Base-by-base conservation (phyloP, 1,140 invertebrate genomes). In the Limonius californicus region DNA sequence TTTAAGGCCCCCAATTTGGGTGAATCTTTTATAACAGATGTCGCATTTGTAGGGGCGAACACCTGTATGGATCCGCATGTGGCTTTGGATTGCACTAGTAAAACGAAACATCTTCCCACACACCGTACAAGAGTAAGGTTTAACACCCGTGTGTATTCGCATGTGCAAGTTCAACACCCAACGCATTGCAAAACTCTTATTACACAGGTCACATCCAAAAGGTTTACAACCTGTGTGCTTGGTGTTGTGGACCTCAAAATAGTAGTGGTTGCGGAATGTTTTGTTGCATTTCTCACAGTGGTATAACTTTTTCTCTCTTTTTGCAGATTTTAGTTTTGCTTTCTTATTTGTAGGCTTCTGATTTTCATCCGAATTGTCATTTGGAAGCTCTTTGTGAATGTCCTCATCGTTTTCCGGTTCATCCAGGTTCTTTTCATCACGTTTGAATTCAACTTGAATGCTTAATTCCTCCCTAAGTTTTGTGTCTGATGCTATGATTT, bases 221-320 rank as follows among this genome's bases (percentile, higher is more conserved):
- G 71, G 72, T 30, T 69, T 70, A 21, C 73, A 72, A 1, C 71
- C 71, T 8, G 70, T 76, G 61, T 77, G 76, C 2, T 67, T 65
- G 0, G 70, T 65, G 14, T 71, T 61, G 74, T 90, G 88, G 68
- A 89, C 88, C 74, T 85, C 86, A 12, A 90, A 78, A 74, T 89
- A 88, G 43, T 83, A 86, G 67, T 86, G 86, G 59, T 89, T 79
- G 2, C 85, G 85, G 72, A 89, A 90, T 7, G 81, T 78, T 71
- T 88, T 87, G 64, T 83, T 78, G 74, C 88, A 90, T 58, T 81
- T 75, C 58, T 80, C 76, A 68, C 89, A 90, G 27, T 77, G 75
- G 74, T 82, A 87, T 65, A 6, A 2, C 16, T 39, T 53, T 19
- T 53, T 20, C 47, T 16, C 9, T 6, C 14, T 2, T 16, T 23